Evolutionary conservation across 2,113 vertebrate species (phyloP).

Genomic region (Mormoops blainvillei): DNA sequence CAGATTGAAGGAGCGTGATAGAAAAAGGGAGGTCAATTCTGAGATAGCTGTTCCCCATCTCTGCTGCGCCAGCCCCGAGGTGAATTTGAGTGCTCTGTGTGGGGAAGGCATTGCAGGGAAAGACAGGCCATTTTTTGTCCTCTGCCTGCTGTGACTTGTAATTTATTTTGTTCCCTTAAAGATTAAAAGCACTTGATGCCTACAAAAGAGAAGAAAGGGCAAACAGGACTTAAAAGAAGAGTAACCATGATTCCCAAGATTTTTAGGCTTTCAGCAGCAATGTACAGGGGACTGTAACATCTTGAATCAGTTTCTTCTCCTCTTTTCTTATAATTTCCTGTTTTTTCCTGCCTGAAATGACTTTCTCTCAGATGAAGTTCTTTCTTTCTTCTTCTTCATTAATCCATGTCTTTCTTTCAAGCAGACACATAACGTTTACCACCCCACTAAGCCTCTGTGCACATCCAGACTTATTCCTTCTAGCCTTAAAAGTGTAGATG

Average conservation of each 20-base stretch:
- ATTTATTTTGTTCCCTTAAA: constrained; percentile 17
- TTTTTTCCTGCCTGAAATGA: not conserved
- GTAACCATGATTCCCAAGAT: not conserved
- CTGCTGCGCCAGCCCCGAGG: not conserved
- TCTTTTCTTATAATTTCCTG: not conserved
- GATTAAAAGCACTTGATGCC: not conserved
- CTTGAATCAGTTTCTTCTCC: not conserved
- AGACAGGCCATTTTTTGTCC: not conserved
- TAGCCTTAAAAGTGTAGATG: not conserved
- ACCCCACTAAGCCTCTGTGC: not conserved
- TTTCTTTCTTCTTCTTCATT: not conserved
- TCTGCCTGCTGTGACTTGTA: not conserved
- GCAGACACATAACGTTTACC: not conserved
- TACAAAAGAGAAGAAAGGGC: not conserved
- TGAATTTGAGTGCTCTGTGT: not conserved
- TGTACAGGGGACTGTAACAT: not conserved
- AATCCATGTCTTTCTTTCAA: not conserved
- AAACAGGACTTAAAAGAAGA: not conserved
- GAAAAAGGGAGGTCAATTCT: not conserved
- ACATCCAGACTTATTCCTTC: not conserved
- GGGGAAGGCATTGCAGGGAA: not conserved
- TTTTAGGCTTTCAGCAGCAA: not conserved
- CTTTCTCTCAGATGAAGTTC: not conserved
- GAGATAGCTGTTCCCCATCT: not conserved
- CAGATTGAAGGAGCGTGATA: not conserved